Conservation (phyloP, 2,113 vertebrate species). For the Thomomys bottae region DNA sequence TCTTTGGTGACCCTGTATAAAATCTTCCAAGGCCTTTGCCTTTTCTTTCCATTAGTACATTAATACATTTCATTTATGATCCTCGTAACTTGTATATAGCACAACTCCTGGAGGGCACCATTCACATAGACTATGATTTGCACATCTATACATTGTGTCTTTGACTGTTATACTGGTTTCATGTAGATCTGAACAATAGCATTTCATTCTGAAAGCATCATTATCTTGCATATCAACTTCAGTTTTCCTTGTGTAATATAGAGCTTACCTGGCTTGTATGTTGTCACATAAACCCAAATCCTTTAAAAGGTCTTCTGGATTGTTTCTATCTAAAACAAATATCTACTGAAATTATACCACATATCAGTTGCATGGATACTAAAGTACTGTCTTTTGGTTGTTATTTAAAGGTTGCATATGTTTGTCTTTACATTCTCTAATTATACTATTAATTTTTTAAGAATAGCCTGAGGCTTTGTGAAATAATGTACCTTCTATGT, state of each 20-base stretch:
- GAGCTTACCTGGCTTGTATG: not conserved
- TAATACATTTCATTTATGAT: not conserved
- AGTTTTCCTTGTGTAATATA: not conserved
- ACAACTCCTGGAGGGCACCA: not conserved
- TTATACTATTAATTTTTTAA: not conserved
- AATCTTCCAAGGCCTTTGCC: not conserved
- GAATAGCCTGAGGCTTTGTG: not conserved
- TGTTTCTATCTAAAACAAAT: not conserved
- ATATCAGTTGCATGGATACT: not conserved
- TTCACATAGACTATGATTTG: not conserved
- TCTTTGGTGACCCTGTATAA: not conserved
- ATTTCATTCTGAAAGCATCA: not conserved
- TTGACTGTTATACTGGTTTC: not conserved
- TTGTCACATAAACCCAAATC: not conserved
- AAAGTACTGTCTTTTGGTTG: conserved; percentile 12
- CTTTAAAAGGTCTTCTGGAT: not conserved
- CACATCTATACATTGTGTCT: not conserved
- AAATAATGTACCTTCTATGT: too few relatives aligned
- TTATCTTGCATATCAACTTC: not conserved
- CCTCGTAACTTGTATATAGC: not conserved
- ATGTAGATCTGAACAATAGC: not conserved
- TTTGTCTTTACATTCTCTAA: not conserved
- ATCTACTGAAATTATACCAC: not conserved
- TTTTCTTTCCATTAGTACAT: not conserved
- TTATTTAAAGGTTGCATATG: not conserved